Conservation (phyloP, 2,113 vertebrate species). For the Grantiella picta region DNA sequence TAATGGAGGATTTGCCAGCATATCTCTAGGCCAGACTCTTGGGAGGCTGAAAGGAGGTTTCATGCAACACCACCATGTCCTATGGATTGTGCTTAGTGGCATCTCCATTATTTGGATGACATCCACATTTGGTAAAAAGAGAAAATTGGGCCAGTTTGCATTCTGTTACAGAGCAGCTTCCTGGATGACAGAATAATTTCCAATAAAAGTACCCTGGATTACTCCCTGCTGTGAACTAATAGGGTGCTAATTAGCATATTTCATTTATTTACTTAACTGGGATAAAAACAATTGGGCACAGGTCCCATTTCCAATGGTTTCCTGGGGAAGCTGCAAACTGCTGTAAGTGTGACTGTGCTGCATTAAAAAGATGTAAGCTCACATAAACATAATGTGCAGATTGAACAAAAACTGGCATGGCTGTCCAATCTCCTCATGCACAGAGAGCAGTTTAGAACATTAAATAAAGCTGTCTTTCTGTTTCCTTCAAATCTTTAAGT, state of each 20-base stretch:
- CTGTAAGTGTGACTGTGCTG: slow-evolving; percentile 40
- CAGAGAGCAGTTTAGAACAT: slow-evolving; percentile 38
- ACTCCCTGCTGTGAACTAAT: slow-evolving; percentile 80
- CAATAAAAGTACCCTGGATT: slow-evolving; percentile 77
- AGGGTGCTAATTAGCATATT: slow-evolving; percentile 84
- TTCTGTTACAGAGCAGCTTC: slow-evolving; percentile 76
- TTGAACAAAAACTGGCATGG: not conserved
- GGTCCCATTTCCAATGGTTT: slow-evolving; percentile 76
- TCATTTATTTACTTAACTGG: slow-evolving; percentile 82
- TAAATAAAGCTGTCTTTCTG: slow-evolving; percentile 40
- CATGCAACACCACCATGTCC: not conserved
- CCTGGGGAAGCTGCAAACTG: slow-evolving; percentile 69
- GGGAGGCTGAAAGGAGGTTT: slow-evolving; percentile 27
- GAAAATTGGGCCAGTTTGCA: slow-evolving; percentile 66
- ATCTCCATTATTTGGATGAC: slow-evolving; percentile 54
- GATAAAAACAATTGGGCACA: slow-evolving; percentile 75
- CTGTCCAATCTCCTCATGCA: slow-evolving; percentile 8
- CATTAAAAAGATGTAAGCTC: slow-evolving; percentile 56
- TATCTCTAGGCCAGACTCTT: not conserved
- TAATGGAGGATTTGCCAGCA: not conserved
- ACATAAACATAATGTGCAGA: slow-evolving; percentile 14
- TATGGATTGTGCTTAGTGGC: not conserved
- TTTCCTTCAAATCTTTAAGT: not conserved
- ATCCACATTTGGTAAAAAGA: slow-evolving; percentile 54
- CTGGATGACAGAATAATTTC: slow-evolving; percentile 79